Base-by-base conservation (phyloP, 2,113 vertebrate species). In the Microcebus murinus region DNA sequence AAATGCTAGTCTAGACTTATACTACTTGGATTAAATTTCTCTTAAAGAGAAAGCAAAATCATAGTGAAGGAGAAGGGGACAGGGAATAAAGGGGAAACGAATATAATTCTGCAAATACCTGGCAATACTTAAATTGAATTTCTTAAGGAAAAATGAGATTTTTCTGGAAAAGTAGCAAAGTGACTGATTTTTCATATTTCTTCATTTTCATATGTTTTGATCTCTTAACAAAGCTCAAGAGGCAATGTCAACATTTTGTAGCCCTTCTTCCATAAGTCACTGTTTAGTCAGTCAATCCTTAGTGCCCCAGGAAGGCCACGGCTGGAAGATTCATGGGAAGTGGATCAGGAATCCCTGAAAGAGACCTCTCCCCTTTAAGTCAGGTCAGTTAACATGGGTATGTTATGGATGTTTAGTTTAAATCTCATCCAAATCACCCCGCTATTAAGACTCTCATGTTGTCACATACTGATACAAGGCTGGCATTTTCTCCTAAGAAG, bases 11-110 rank as follows among this genome's bases (percentile, higher is more conserved):
- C 68, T 96, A 94, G 97, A 96, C 91, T 93, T 93, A 87, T 6
- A 96, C 91, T 74, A 61, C 89, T 94, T 95, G 90, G 82, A 93
- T 96, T 96, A 42, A 86, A 45, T 94, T 95, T 96, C 82, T 94
- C 57, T 77, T 39, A 55, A 94, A 57, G 71, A 97, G 82, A 95
- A 94, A 89, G 61, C 18, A 97, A 91, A 96, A 82, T 93, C 68
- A 79, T 31, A 93, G 77, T 86, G 36, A 95, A 96, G 63, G 70
- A 94, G 42, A 90, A 74, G 94, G 21, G 29, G 74, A 57, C 59
- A 81, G 25, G n/a, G 50, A 70, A 97, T 82, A 96, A 96, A 87
- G 92, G 92, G 92, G 90, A 97, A 96, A 98, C 90, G 34, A 97
- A 93, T 73, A 39, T 85, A 92, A 90, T 93, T 97, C 52, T 96